phyloP scores from a whole-genome alignment of 2,888 invertebrate species.

The Reticulitermes lucifugus region DNA sequence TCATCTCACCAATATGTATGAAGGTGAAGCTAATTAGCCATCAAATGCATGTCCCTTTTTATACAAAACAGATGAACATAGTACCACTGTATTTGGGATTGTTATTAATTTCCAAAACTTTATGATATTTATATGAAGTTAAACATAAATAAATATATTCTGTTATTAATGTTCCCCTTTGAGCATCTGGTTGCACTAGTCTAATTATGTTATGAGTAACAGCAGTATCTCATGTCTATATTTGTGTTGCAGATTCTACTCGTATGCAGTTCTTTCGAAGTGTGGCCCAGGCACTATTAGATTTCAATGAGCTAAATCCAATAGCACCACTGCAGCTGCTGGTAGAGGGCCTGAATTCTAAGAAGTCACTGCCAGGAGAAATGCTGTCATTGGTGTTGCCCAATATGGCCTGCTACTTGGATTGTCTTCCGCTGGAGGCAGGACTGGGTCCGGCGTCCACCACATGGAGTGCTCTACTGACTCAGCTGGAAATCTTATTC shows the following conservation, averaged over 20 bases:
- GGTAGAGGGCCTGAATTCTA: slow-evolving; percentile 80
- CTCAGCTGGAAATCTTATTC: slow-evolving; percentile 88
- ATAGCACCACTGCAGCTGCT: slow-evolving; percentile 93
- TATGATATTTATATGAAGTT: too few relatives aligned
- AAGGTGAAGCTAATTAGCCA: too few relatives aligned
- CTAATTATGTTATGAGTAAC: not conserved
- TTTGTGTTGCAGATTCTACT: slow-evolving; percentile 69
- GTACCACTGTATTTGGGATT: too few relatives aligned
- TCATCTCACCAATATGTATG: too few relatives aligned
- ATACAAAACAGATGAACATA: too few relatives aligned
- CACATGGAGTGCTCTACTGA: slow-evolving; percentile 84
- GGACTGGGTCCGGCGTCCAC: slow-evolving; percentile 72
- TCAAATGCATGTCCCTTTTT: too few relatives aligned
- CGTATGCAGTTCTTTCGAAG: slow-evolving; percentile 92
- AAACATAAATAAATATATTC: too few relatives aligned
- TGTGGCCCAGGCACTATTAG: slow-evolving; percentile 91
- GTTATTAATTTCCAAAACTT: too few relatives aligned
- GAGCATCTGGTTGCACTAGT: too few relatives aligned
- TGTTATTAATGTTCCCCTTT: too few relatives aligned
- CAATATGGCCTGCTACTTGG: slow-evolving; percentile 94
- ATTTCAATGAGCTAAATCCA: slow-evolving; percentile 96
- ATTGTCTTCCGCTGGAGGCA: slow-evolving; percentile 85
- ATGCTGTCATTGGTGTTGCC: slow-evolving; percentile 82
- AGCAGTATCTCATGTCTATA: not conserved
- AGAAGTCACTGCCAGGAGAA: slow-evolving; percentile 62